phyloP scores from a whole-genome alignment of 2,888 invertebrate genomes.

The Limnephilus rhombicus region DNA sequence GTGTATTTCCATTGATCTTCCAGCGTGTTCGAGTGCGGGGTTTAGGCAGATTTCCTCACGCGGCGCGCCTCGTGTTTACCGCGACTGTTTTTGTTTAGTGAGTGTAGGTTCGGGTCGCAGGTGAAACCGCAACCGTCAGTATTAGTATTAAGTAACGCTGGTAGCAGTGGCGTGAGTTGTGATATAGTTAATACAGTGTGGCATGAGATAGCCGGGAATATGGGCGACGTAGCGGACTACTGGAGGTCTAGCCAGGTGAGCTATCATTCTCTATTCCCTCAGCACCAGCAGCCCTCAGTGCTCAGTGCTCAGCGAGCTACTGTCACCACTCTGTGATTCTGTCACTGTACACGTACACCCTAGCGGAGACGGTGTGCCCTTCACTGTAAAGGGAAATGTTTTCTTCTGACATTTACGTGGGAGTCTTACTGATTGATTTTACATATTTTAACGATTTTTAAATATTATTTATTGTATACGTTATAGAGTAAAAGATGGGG shows the following conservation, averaged over 20 bases:
- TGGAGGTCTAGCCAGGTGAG: constrained; percentile 65
- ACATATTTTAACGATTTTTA: background rate
- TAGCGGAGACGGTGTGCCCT: background rate
- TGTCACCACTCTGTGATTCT: background rate
- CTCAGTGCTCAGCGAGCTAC: background rate
- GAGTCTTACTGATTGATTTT: background rate
- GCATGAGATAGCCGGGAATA: constrained; percentile 62
- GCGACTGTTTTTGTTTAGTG: constrained; percentile 15
- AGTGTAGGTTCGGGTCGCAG: background rate
- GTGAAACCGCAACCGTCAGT: background rate
- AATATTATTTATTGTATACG: background rate
- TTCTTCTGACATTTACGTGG: background rate
- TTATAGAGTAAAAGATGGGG: background rate
- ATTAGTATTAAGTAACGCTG: constrained; percentile 6
- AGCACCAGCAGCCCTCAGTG: no score
- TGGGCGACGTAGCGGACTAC: constrained; percentile 65
- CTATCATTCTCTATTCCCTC: constrained; percentile 29
- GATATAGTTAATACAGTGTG: constrained; percentile 44
- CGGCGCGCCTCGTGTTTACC: constrained; percentile 5
- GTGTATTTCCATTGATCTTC: constrained; percentile 31
- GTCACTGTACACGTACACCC: background rate
- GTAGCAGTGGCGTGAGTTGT: constrained; percentile 20
- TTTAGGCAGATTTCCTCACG: background rate
- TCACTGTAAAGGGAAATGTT: background rate
- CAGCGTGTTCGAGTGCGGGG: constrained; percentile 3